These are phyloP conservation scores for Chromoteleia sp. DNA, from an alignment of 2,888 invertebrate genomes.

Conservation along the genomic window DNA sequence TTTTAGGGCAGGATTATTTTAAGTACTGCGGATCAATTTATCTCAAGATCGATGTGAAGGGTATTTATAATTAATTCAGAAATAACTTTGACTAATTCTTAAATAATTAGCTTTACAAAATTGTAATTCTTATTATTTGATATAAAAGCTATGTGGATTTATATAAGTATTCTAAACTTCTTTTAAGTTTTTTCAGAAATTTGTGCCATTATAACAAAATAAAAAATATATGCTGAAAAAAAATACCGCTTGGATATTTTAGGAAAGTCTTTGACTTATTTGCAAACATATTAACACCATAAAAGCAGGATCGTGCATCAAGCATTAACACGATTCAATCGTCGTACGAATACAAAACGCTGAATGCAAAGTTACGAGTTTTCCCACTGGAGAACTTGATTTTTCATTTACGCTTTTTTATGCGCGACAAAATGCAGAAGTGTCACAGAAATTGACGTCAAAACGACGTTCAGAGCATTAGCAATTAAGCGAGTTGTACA, in stretches of 20 bases:
- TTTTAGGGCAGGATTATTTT: no score
- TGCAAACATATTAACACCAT: not conserved
- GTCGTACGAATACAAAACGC: not conserved
- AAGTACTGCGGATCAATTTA: slow-evolving; percentile 26
- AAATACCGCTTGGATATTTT: no score
- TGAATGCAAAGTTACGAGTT: not conserved
- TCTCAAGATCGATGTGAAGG: slow-evolving; percentile 8
- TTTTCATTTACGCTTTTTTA: slow-evolving; percentile 26
- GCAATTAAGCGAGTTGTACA: slow-evolving; percentile 47
- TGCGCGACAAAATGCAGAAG: slow-evolving; percentile 7
- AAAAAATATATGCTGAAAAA: no score
- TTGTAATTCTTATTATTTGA: no score
- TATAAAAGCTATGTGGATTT: no score
- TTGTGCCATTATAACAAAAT: no score
- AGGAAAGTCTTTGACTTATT: not conserved
- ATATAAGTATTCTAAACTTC: no score
- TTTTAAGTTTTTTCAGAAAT: no score
- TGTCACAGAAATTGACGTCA: slow-evolving; percentile 36
- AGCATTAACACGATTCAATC: not conserved
- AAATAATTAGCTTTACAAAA: no score
- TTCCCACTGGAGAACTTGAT: slow-evolving; percentile 6
- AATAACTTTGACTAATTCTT: not conserved
- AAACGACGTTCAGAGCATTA: slow-evolving; percentile 23
- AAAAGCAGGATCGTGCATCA: not conserved
- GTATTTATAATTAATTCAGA: slow-evolving; percentile 32